Evolutionary conservation across 2,888 invertebrate species (phyloP).

Genomic region (Coleophora flavipennella): DNA sequence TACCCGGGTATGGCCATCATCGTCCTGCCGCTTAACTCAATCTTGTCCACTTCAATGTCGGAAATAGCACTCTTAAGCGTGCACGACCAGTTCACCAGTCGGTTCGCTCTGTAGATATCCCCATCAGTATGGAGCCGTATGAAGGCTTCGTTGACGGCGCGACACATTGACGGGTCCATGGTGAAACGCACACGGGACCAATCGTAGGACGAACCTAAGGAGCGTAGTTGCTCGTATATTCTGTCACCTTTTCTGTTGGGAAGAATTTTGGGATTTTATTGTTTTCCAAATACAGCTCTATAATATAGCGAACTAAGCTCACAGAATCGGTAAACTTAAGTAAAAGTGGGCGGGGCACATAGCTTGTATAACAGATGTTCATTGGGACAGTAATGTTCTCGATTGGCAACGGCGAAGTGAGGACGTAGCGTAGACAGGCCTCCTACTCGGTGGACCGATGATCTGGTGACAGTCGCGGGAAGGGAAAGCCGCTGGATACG

Average conservation of each 20-base stretch:
- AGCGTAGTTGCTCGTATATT: slow-evolving; percentile 87
- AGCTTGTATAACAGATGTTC: no score
- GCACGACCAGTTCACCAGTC: slow-evolving; percentile 99
- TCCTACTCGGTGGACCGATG: no score
- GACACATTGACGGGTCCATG: slow-evolving; percentile 92
- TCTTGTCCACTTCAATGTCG: slow-evolving; percentile 98
- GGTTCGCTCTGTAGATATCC: slow-evolving; percentile 91
- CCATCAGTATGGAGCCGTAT: slow-evolving; percentile 89
- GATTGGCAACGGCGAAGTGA: no score
- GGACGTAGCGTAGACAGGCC: no score
- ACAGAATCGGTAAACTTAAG: no score
- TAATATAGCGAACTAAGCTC: no score
- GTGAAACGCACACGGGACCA: slow-evolving; percentile 97
- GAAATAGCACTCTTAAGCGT: slow-evolving; percentile 97
- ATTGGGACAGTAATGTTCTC: no score
- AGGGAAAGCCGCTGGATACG: no score
- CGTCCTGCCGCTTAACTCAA: slow-evolving; percentile 89
- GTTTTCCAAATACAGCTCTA: not conserved
- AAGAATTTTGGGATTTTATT: not conserved
- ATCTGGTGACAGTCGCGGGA: no score
- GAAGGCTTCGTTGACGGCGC: slow-evolving; percentile 96
- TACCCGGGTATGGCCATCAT: slow-evolving; percentile 93
- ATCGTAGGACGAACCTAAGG: slow-evolving; percentile 93
- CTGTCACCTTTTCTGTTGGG: slow-evolving; percentile 78
- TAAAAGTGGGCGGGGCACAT: no score